phyloP scores from a whole-genome alignment of 2,888 invertebrate genomes.

The Gymnoscelis rufifasciata region DNA sequence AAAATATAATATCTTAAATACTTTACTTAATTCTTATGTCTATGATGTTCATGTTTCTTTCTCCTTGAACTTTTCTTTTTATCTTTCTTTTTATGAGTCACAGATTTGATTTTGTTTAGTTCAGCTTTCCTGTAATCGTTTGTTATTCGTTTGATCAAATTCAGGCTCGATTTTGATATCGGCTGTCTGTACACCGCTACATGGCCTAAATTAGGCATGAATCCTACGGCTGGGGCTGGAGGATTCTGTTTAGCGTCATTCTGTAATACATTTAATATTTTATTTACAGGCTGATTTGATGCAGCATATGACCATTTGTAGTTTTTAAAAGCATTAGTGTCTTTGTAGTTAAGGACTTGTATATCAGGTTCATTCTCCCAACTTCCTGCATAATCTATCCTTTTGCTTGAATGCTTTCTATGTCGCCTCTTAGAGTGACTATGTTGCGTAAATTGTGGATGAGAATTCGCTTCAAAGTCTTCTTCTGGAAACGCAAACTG shows the following conservation, averaged over 20 bases:
- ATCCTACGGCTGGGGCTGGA: slow-evolving; percentile 41
- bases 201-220: slow-evolving; percentile 50
- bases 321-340: no score
- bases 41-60: not conserved
- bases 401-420: not conserved
- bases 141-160: slow-evolving; percentile 48
- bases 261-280: slow-evolving; percentile 28
- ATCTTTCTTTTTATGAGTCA: not conserved
- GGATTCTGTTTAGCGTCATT: slow-evolving; percentile 50
- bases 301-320: no score
- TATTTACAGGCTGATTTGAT: no score
- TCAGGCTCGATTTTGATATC: slow-evolving; percentile 51
- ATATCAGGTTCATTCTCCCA: no score
- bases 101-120: not conserved
- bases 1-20: no score
- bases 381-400: no score
- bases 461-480: not conserved
- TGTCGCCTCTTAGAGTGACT: not conserved
- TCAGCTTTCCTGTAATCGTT: slow-evolving; percentile 39
- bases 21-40: not conserved
- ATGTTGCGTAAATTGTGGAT: no score
- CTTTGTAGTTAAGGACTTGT: no score
- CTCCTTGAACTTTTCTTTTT: not conserved
- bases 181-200: slow-evolving; percentile 59
- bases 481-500: not conserved